Conservation (phyloP, 1,140 invertebrate genomes). For the Drosophila kepulauana region DNA sequence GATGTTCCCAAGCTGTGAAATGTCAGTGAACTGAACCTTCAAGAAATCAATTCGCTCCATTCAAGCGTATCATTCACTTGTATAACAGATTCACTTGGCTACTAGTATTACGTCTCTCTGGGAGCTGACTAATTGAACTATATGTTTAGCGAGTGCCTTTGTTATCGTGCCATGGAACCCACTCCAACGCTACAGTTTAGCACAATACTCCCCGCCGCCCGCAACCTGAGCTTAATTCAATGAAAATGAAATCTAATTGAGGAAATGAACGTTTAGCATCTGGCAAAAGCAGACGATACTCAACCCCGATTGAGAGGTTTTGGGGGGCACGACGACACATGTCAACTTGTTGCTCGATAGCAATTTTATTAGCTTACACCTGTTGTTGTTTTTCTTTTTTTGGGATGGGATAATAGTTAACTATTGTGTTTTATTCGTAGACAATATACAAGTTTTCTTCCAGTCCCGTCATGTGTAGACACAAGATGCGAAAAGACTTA, state of each 20-base stretch:
- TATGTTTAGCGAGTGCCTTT: conserved; percentile 12
- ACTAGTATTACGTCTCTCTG: conserved; percentile 38
- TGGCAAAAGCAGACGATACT: background rate
- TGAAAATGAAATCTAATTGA: conserved; percentile 73
- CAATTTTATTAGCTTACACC: conserved; percentile 22
- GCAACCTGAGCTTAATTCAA: conserved; percentile 31
- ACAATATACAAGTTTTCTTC: too few species aligned
- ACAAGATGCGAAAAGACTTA: too few species aligned
- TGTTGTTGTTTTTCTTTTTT: background rate
- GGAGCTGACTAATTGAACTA: conserved; percentile 16
- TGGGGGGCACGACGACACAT: conserved; percentile 4
- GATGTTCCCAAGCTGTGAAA: background rate
- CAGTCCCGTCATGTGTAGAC: too few species aligned
- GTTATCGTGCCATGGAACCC: conserved; percentile 33
- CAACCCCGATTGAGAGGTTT: conserved; percentile 4
- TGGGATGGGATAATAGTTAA: background rate
- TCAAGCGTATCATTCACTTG: conserved; percentile 12
- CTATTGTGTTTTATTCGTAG: too few species aligned
- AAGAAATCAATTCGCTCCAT: conserved; percentile 10
- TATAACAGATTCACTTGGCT: conserved; percentile 17
- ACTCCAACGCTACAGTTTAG: conserved; percentile 15
- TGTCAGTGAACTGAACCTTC: conserved; percentile 37
- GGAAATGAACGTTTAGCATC: conserved; percentile 76
- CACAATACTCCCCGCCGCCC: conserved; percentile 20
- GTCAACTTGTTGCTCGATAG: conserved; percentile 25